Percentiles rank a stretch among this genome's conserved stretches.
Evolutionary conservation across 2,888 invertebrate species (phyloP).

Genomic region (Adela reaumurella): DNA sequence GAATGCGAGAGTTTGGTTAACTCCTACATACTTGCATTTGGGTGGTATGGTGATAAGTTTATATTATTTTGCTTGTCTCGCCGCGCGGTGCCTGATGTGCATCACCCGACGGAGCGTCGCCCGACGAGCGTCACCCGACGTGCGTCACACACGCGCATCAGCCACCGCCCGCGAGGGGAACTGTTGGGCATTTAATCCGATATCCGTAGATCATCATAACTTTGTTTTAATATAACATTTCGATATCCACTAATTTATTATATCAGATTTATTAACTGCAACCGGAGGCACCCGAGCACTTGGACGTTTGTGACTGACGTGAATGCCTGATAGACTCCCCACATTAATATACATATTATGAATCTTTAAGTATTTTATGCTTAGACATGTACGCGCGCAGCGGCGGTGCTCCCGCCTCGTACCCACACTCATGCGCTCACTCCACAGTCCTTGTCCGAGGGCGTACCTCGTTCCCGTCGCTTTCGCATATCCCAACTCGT

Average conservation of each 20-base stretch:
- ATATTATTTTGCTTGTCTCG: conserved; percentile 53
- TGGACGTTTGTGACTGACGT: conserved; percentile 37
- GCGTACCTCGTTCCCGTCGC: no score
- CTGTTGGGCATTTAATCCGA: conserved; percentile 59
- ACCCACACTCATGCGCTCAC: no score
- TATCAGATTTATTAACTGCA: conserved; percentile 47
- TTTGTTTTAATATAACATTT: conserved; percentile 55
- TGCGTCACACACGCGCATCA: conserved; percentile 21
- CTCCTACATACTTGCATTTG: conserved; percentile 56
- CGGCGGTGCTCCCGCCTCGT: conserved; percentile 17
- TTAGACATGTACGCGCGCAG: not conserved
- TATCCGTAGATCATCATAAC: conserved; percentile 53
- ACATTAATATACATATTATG: conserved; percentile 10
- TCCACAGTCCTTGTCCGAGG: no score
- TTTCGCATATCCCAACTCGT: no score
- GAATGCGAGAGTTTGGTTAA: conserved; percentile 30
- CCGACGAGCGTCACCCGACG: not conserved
- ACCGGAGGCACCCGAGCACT: conserved; percentile 23
- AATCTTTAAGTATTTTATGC: conserved; percentile 21
- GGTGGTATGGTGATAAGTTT: conserved; percentile 55
- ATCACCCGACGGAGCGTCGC: no score
- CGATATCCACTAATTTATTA: conserved; percentile 54
- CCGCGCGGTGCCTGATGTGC: conserved; percentile 33
- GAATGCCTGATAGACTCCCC: conserved; percentile 57
- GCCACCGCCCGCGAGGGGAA: conserved; percentile 44